Evolutionary conservation across 2,888 invertebrate species (phyloP).

Genomic region (Ophonus ardosiacus): DNA sequence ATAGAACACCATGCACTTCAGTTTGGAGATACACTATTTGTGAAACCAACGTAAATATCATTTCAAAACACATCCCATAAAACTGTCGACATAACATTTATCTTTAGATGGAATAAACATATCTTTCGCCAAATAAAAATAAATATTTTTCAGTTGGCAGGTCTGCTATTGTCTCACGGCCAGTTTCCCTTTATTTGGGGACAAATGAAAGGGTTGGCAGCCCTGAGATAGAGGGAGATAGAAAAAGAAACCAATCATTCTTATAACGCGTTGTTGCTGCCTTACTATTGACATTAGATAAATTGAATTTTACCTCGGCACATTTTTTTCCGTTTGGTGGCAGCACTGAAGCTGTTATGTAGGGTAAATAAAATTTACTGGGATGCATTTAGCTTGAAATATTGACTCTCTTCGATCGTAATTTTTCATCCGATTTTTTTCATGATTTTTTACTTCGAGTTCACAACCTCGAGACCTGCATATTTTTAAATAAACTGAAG

Average conservation of each 20-base stretch:
- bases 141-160: slow-evolving; percentile 51
- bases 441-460: neutral
- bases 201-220: slow-evolving; percentile 42
- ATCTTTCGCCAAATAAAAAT: slow-evolving; percentile 51
- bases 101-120: slow-evolving; percentile 44
- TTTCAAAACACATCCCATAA: slow-evolving; percentile 31
- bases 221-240: slow-evolving; percentile 7
- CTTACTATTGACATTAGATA: slow-evolving; percentile 59
- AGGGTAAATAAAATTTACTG: slow-evolving; percentile 51
- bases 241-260: slow-evolving; percentile 51
- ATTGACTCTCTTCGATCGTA: slow-evolving; percentile 40
- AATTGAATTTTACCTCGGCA: slow-evolving; percentile 60
- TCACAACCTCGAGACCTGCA: neutral
- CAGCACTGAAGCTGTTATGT: slow-evolving; percentile 26
- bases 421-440: slow-evolving; percentile 42
- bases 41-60: slow-evolving; percentile 33
- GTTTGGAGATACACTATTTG: neutral
- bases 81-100: slow-evolving; percentile 46
- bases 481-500: neutral
- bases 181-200: slow-evolving; percentile 40
- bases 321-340: slow-evolving; percentile 40
- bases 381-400: slow-evolving; percentile 46
- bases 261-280: slow-evolving; percentile 42
- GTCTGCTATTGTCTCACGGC: slow-evolving; percentile 32
- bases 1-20: slow-evolving; percentile 21